Evolutionary conservation across 2,113 vertebrate genomes (phyloP).

Genomic region (Cyrtonyx montezumae): DNA sequence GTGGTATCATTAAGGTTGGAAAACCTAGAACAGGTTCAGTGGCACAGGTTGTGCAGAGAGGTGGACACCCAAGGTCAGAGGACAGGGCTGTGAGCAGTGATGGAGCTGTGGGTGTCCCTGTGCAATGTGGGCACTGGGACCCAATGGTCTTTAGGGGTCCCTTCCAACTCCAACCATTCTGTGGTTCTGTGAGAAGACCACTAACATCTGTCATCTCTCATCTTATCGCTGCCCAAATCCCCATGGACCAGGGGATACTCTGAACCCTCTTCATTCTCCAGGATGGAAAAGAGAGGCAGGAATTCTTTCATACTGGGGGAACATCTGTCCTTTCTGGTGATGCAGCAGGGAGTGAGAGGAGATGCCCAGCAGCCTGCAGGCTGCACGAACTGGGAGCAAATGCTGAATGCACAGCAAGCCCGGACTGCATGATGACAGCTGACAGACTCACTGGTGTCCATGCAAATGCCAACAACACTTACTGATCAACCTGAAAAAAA

Average conservation of each 20-base stretch:
- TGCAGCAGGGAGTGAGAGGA: not conserved
- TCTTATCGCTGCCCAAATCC: not conserved
- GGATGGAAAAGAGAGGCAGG: not conserved
- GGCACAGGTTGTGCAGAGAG: too few species aligned
- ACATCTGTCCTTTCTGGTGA: not conserved
- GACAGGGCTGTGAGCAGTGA: too few species aligned
- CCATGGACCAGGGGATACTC: not conserved
- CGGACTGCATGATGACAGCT: not conserved
- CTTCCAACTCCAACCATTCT: too few species aligned
- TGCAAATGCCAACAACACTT: not conserved
- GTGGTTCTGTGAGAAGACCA: too few species aligned
- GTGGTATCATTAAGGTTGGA: not conserved
- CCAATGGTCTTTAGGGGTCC: too few species aligned
- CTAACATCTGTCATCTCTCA: not conserved
- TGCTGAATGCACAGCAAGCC: fast-evolving
- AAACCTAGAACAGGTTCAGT: too few species aligned
- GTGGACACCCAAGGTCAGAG: too few species aligned
- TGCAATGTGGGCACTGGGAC: too few species aligned
- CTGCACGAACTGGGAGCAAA: not conserved
- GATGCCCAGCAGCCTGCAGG: not conserved
- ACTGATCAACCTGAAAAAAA: not conserved
- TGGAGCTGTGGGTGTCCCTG: too few species aligned
- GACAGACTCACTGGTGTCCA: not conserved
- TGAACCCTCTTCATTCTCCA: too few species aligned
- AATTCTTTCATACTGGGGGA: too few species aligned